Percentiles rank a stretch among this genome's conserved stretches.
phyloP scores from a whole-genome alignment of 2,888 invertebrate species.

The Lacanobia oleracea region DNA sequence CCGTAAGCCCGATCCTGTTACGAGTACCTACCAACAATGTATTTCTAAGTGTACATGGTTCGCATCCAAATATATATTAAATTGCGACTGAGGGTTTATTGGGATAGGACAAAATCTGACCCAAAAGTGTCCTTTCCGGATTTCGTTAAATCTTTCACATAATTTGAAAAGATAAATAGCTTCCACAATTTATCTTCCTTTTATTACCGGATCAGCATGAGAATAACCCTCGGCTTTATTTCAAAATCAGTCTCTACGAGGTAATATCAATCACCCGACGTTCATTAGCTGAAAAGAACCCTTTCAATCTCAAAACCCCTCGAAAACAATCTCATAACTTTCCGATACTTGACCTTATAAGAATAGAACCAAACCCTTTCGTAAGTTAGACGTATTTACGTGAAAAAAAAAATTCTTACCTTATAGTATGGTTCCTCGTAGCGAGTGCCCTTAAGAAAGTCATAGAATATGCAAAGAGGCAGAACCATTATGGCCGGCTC shows the following conservation, averaged over 20 bases:
- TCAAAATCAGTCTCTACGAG: constrained; percentile 51
- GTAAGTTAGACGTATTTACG: constrained; percentile 36
- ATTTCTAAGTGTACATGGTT: constrained; percentile 14
- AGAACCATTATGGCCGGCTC: constrained; percentile 98
- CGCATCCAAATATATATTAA: constrained; percentile 30
- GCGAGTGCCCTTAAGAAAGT: constrained; percentile 92
- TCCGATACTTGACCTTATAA: constrained; percentile 70
- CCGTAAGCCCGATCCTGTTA: neutral
- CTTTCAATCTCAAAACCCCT: constrained; percentile 71
- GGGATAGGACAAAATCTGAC: constrained; percentile 40
- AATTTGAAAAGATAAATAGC: constrained; percentile 49
- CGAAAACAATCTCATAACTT: constrained; percentile 74
- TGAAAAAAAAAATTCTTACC: constrained; percentile 82
- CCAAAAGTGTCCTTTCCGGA: constrained; percentile 31
- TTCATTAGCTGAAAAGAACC: constrained; percentile 70
- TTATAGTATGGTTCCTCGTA: constrained; percentile 89
- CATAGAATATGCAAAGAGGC: constrained; percentile 97
- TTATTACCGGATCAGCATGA: constrained; percentile 52
- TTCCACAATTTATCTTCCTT: constrained; percentile 50
- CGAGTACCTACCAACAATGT: neutral
- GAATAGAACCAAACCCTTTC: constrained; percentile 53
- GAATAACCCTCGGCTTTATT: constrained; percentile 56
- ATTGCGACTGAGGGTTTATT: constrained; percentile 32
- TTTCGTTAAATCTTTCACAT: constrained; percentile 37
- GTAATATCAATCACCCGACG: constrained; percentile 67